Conservation (phyloP, 2,797 vertebrate species). For the Cygnus olor region DNA sequence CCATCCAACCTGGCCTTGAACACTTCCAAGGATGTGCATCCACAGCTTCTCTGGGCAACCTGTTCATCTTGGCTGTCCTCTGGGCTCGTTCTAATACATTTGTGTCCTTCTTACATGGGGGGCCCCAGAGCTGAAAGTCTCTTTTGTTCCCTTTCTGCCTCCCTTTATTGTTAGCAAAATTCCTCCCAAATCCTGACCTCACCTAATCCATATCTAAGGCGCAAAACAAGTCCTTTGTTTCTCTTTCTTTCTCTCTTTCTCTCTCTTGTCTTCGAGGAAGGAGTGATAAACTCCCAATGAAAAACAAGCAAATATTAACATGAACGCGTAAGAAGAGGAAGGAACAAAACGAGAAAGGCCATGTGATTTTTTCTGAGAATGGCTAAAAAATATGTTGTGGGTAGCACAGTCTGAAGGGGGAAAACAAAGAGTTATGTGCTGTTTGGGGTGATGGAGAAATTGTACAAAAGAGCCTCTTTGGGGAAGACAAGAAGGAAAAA, state of each 20-base stretch:
- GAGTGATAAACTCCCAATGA: not conserved
- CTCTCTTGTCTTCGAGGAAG: not conserved
- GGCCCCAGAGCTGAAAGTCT: too few species aligned
- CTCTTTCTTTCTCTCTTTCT: too few species aligned
- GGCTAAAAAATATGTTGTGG: not conserved
- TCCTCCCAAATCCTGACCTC: not conserved
- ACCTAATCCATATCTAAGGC: not conserved
- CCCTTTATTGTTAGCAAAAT: not conserved
- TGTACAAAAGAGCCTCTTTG: not conserved
- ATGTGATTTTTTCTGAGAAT: not conserved
- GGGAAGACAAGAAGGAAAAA: not conserved
- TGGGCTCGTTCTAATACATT: too few species aligned
- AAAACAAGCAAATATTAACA: not conserved
- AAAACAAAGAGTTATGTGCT: not conserved
- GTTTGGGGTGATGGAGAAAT: not conserved
- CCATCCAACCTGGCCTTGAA: too few species aligned
- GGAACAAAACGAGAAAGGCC: not conserved
- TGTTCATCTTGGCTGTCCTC: too few species aligned
- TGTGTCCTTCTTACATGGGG: too few species aligned
- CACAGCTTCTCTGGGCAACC: too few species aligned
- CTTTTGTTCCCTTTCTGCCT: not conserved
- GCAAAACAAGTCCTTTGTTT: not conserved
- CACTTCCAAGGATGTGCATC: too few species aligned
- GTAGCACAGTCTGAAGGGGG: not conserved
- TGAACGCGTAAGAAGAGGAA: not conserved